Percentiles rank a stretch among this genome's conserved stretches.
Evolutionary conservation across 2,113 vertebrate species (phyloP).

Genomic region (Perognathus longimembris): DNA sequence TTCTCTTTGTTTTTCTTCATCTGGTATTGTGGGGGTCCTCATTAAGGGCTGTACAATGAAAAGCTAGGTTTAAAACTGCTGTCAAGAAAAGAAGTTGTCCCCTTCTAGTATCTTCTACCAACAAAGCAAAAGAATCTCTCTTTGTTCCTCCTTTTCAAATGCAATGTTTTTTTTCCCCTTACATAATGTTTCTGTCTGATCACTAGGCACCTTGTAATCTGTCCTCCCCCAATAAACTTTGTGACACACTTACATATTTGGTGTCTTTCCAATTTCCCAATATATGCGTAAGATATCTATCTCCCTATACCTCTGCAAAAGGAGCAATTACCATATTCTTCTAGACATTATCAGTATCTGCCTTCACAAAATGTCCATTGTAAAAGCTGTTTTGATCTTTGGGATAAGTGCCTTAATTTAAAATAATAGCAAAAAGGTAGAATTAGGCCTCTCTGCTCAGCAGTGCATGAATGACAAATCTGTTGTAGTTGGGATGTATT

Average conservation of each 20-base stretch:
- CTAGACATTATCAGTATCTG: conserved; percentile 52
- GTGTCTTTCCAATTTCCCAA: not conserved
- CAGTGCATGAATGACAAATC: conserved; percentile 79
- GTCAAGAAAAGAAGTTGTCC: conserved; percentile 51
- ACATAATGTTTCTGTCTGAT: conserved; percentile 48
- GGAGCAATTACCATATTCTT: conserved; percentile 62
- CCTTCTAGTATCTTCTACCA: conserved; percentile 61
- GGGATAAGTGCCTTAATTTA: conserved; percentile 80
- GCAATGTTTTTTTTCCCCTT: conserved; percentile 15
- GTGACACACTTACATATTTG: conserved; percentile 13
- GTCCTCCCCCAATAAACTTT: conserved; percentile 18
- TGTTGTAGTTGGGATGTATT: conserved; percentile 75
- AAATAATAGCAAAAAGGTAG: conserved; percentile 79
- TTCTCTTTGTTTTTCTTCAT: conserved; percentile 78
- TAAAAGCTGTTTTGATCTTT: conserved; percentile 81
- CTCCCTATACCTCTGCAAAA: conserved; percentile 31
- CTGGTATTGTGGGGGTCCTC: conserved; percentile 62
- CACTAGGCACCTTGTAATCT: conserved; percentile 11
- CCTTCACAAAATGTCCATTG: conserved; percentile 71
- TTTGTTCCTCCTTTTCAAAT: conserved; percentile 66
- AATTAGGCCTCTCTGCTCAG: conserved; percentile 77
- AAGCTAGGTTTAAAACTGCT: conserved; percentile 62
- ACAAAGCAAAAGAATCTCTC: conserved; percentile 53
- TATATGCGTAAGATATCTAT: not conserved
- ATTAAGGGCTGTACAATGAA: conserved; percentile 66